Evolutionary conservation across 2,888 invertebrate species (phyloP).

Genomic region (Tetramorium bicarinatum): DNA sequence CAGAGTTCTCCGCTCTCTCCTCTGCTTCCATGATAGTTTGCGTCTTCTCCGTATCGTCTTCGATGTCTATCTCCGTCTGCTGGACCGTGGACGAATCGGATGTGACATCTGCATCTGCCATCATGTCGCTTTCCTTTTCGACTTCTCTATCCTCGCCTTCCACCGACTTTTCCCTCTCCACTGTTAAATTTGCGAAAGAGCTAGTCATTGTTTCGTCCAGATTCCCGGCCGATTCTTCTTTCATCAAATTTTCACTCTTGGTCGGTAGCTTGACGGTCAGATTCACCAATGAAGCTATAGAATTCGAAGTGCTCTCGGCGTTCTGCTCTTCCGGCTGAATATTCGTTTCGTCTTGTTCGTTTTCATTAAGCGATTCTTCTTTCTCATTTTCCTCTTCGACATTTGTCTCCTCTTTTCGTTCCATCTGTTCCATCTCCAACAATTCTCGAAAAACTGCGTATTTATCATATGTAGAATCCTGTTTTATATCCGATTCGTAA

Average conservation of each 20-base stretch:
- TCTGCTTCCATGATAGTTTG: slow-evolving; percentile 56
- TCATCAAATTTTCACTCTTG: slow-evolving; percentile 67
- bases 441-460: slow-evolving; percentile 96
- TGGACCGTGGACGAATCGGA: slow-evolving; percentile 52
- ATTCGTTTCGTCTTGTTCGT: slow-evolving; percentile 82
- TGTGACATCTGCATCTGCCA: slow-evolving; percentile 26
- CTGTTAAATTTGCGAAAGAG: slow-evolving; percentile 10
- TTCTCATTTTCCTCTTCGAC: slow-evolving; percentile 62
- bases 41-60: slow-evolving; percentile 66
- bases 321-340: slow-evolving; percentile 71
- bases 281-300: slow-evolving; percentile 78
- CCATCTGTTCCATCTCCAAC: slow-evolving; percentile 90
- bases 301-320: slow-evolving; percentile 76
- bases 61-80: slow-evolving; percentile 43
- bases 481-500: slow-evolving; percentile 88
- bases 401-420: slow-evolving; percentile 81
- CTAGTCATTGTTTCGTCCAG: slow-evolving; percentile 62
- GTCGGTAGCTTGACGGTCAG: slow-evolving; percentile 79
- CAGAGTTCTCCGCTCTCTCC: slow-evolving; percentile 63
- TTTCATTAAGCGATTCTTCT: slow-evolving; percentile 81
- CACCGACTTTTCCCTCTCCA: slow-evolving; percentile 52
- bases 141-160: slow-evolving; percentile 48
- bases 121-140: slow-evolving; percentile 65
- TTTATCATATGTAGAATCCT: slow-evolving; percentile 90
- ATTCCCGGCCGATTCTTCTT: slow-evolving; percentile 49